A percentile compares a stretch with the other conserved stretches of the same genome.
phyloP scores from a whole-genome alignment of 2,888 invertebrate genomes.

The Melanchra persicariae region DNA sequence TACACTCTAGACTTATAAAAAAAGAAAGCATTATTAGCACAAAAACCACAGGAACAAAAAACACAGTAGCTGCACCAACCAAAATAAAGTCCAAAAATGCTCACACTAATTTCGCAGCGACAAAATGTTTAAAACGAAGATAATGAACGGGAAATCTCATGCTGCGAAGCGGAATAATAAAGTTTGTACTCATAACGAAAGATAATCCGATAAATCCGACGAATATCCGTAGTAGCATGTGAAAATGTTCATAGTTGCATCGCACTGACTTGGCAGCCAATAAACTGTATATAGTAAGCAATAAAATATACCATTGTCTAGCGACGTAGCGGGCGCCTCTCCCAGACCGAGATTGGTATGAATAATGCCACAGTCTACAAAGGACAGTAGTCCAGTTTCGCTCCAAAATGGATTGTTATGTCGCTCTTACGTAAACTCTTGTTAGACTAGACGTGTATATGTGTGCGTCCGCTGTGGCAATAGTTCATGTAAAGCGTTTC shows the following conservation, averaged over 20 bases:
- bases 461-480: conserved; percentile 24
- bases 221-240: conserved; percentile 47
- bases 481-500: conserved; percentile 33
- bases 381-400: conserved; percentile 53
- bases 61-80: not conserved
- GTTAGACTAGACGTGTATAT: conserved; percentile 31
- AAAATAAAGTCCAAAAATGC: conserved; percentile 1
- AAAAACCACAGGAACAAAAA: conserved; percentile 5
- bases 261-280: conserved; percentile 69
- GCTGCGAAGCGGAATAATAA: conserved; percentile 36
- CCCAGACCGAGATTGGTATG: conserved; percentile 62
- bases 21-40: not conserved
- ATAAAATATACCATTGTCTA: conserved; percentile 64
- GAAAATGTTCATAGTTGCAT: conserved; percentile 51
- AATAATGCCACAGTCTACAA: conserved; percentile 62
- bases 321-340: conserved; percentile 41
- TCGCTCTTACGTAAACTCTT: conserved; percentile 42
- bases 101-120: conserved; percentile 35
- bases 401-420: conserved; percentile 58
- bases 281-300: conserved; percentile 66
- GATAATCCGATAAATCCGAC: conserved; percentile 52
- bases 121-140: conserved; percentile 31
- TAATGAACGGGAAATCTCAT: conserved; percentile 46
- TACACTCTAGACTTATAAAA: not conserved
- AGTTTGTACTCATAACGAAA: conserved; percentile 47